phyloP scores from a whole-genome alignment of 2,888 invertebrate genomes.

The Cabera pusaria region DNA sequence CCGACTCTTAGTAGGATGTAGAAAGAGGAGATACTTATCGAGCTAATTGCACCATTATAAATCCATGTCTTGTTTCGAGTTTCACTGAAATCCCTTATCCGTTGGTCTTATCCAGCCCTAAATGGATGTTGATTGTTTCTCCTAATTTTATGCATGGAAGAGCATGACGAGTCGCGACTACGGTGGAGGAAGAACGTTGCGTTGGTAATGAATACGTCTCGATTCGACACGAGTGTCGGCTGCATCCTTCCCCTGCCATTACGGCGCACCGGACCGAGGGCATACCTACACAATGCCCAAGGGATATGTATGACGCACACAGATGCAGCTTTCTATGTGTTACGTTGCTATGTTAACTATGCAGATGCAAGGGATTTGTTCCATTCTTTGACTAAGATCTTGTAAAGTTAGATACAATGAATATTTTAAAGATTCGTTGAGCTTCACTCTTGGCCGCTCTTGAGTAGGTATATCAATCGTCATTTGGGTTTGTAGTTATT shows the following conservation, averaged over 20 bases:
- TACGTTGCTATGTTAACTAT: conserved; percentile 1
- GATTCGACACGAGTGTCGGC: conserved; percentile 67
- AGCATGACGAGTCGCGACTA: conserved; percentile 49
- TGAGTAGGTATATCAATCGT: too few species aligned
- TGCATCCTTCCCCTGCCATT: conserved; percentile 57
- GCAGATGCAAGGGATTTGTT: too few species aligned
- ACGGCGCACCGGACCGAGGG: conserved; percentile 42
- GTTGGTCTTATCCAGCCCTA: conserved; percentile 1
- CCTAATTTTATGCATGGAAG: conserved; percentile 57
- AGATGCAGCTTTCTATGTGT: not conserved
- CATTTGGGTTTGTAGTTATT: too few species aligned
- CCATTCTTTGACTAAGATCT: too few species aligned
- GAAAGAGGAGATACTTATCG: too few species aligned
- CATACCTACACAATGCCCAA: not conserved
- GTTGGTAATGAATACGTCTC: conserved; percentile 62
- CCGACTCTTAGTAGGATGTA: too few species aligned
- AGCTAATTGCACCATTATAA: too few species aligned
- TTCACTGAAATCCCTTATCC: not conserved
- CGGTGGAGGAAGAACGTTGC: conserved; percentile 33
- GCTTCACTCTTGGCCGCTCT: too few species aligned
- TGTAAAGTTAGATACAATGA: too few species aligned
- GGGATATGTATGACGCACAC: not conserved
- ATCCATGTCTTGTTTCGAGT: too few species aligned
- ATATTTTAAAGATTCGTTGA: too few species aligned
- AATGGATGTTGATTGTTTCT: conserved; percentile 19